Base-by-base conservation (phyloP, 2,888 invertebrate genomes). In the Nemotelus pantherinus region DNA sequence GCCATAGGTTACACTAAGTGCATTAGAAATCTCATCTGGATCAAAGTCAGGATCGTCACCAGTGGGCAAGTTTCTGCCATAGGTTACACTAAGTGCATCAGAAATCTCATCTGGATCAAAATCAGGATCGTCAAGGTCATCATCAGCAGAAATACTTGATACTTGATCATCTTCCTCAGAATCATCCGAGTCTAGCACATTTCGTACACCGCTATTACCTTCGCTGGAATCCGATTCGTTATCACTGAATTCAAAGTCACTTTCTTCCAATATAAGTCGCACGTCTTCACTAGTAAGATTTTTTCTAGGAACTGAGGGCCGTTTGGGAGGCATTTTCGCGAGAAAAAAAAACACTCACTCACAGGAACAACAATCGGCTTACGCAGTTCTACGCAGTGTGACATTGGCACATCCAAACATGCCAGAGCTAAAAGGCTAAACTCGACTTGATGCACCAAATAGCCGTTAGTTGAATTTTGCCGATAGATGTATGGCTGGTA, bases 291-390 rank as follows among this genome's bases (percentile, higher is more conserved):
- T 63, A n/a, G 43, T 63, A 63, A 63, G 39, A 41, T 63, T 63
- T n/a, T 63, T 63, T 63, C 43, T 63, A 25, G 39, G 43, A 63
- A 43, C 63, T 63, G 63, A 63, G 63, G 63, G 63, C 63, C 63
- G 63, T 63, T 63, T 63, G 63, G 63, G 63, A 41, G 63, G 41
- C 63, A 63, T 63, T 63, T 63, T n/a, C 63, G 63, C 39, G 57
- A 25, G 25, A 25, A 25, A 25, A 10, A 63, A 63, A 63, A 63
- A 63, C 63, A 63, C 9, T 63, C 3, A 4, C 63, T 63, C 3
- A 4, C 63, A 63, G 3, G 39, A 63, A 41, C 63, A 63, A 63
- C 63, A 63, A 63, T 63, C 63, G 10, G 53, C 53, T 53, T 53
- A 53, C 53, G 53, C 25, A 25, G 25, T 25, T 25, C 25, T 25